Conservation (phyloP, 2,888 invertebrate species). For the Clitarchus hookeri region DNA sequence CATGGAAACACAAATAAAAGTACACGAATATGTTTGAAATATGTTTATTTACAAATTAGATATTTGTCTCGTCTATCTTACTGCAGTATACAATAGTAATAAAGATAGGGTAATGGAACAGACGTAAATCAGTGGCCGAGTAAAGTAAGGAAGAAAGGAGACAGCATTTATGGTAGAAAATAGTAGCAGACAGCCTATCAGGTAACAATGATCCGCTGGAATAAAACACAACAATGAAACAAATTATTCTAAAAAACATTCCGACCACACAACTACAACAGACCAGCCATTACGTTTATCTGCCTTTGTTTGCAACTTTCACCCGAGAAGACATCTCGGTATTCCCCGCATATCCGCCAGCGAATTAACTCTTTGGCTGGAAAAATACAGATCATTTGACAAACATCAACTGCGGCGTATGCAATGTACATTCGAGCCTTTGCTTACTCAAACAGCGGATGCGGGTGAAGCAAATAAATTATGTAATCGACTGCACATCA, state of each 20-base stretch:
- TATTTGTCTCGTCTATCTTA: conserved; percentile 33
- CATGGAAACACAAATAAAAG: neutral
- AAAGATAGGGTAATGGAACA: neutral
- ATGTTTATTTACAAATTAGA: conserved; percentile 37
- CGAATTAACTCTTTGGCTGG: conserved; percentile 7
- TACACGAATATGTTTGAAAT: conserved; percentile 31
- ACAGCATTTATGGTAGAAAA: conserved; percentile 14
- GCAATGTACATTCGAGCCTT: neutral
- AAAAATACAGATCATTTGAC: neutral
- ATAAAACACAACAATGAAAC: conserved; percentile 25
- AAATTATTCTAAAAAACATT: conserved; percentile 17
- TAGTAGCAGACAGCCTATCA: conserved; percentile 19
- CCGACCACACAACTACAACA: conserved; percentile 20
- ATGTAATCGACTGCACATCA: neutral
- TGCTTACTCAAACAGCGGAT: neutral
- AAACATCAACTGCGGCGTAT: neutral
- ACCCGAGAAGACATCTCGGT: neutral
- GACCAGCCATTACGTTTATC: conserved; percentile 4
- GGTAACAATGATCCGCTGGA: conserved; percentile 21
- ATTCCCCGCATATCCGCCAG: neutral
- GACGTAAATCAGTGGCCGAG: conserved; percentile 6
- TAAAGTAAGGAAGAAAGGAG: neutral
- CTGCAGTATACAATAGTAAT: conserved; percentile 24
- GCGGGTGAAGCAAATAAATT: neutral
- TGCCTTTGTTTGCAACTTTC: neutral